phyloP scores from a whole-genome alignment of 2,888 invertebrate genomes.

The Gari tellinella region DNA sequence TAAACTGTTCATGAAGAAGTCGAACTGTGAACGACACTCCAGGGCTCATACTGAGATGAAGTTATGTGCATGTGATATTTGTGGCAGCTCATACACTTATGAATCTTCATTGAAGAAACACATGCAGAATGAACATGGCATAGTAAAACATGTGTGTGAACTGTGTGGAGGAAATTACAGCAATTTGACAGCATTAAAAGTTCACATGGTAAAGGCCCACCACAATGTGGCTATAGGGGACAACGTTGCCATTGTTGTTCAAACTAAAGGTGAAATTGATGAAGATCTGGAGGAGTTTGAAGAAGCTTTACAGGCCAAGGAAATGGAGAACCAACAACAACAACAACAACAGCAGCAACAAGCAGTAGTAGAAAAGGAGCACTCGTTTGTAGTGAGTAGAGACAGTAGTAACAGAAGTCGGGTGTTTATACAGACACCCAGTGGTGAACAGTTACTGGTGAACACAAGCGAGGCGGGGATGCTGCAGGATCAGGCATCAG shows the following conservation, averaged over 20 bases:
- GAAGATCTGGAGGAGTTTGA: constrained; percentile 26
- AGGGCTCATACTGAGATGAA: constrained; percentile 48
- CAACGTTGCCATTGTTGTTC: constrained; percentile 34
- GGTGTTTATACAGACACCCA: neutral
- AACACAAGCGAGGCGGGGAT: neutral
- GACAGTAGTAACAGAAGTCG: neutral
- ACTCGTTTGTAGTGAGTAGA: neutral
- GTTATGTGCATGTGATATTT: constrained; percentile 39
- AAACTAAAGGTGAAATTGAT: constrained; percentile 28
- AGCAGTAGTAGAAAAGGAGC: neutral
- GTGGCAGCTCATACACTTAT: constrained; percentile 47
- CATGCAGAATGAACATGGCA: constrained; percentile 49
- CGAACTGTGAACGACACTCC: constrained; percentile 58
- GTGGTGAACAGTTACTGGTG: constrained; percentile 6
- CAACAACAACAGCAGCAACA: neutral
- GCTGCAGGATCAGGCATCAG: neutral
- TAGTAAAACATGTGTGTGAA: constrained; percentile 43
- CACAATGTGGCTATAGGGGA: constrained; percentile 33
- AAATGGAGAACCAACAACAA: neutral
- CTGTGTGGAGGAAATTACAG: constrained; percentile 53
- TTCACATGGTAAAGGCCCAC: constrained; percentile 51
- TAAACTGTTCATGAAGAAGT: constrained; percentile 55
- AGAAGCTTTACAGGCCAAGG: neutral
- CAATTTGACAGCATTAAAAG: constrained; percentile 43
- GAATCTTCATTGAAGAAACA: constrained; percentile 55